Evolutionary conservation across 1,140 invertebrate species (phyloP).

Genomic region (Aphaenogaster rudis): DNA sequence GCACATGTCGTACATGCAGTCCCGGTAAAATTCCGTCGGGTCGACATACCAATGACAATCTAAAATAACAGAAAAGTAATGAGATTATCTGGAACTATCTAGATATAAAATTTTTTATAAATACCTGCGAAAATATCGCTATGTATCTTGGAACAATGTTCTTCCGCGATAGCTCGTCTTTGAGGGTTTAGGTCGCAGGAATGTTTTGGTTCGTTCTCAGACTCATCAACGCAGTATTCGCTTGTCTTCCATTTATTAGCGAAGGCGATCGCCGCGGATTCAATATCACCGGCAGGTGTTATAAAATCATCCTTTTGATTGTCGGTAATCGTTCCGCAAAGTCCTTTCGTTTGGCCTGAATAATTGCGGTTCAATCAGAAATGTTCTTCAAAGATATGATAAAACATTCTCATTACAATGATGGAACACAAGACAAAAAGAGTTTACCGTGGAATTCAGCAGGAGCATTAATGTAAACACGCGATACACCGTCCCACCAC

Average conservation of each 20-base stretch:
- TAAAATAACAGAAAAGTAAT: conserved; percentile 78
- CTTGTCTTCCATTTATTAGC: conserved; percentile 96
- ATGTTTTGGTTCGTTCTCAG: conserved; percentile 87
- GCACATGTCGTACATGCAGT: conserved; percentile 96
- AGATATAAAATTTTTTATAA: background rate
- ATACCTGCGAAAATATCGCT: conserved; percentile 90
- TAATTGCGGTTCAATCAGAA: background rate
- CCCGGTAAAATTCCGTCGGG: conserved; percentile 91
- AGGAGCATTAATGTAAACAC: conserved; percentile 94
- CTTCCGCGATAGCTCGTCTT: conserved; percentile 90
- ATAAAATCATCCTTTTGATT: conserved; percentile 96
- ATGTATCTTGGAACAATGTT: conserved; percentile 90
- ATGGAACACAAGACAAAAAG: background rate
- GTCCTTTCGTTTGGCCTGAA: conserved; percentile 87
- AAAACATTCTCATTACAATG: background rate
- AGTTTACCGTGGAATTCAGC: conserved; percentile 89
- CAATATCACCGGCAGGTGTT: conserved; percentile 94
- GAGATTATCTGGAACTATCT: background rate
- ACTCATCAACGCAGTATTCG: conserved; percentile 90
- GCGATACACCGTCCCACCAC: conserved; percentile 94
- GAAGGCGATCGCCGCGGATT: conserved; percentile 92
- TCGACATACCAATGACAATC: conserved; percentile 94
- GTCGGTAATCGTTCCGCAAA: conserved; percentile 95
- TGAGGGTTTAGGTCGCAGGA: conserved; percentile 92
- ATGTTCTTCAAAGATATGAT: background rate